Conservation (phyloP, 1,140 invertebrate species). For the Drosophila serrata region DNA sequence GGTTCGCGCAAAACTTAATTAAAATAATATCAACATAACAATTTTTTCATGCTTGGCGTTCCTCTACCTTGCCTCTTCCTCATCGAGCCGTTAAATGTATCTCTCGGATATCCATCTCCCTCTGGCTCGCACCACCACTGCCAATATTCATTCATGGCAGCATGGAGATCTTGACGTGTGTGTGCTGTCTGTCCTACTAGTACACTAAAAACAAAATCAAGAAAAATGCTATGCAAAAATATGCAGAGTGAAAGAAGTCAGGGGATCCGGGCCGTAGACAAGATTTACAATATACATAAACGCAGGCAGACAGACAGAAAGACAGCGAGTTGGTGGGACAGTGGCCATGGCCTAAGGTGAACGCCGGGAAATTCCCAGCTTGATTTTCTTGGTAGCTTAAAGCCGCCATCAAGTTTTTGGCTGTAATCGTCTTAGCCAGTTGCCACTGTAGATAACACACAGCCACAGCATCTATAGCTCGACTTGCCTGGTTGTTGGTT, state of each 20-base stretch:
- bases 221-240: slow-evolving; percentile 80
- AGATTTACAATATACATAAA: slow-evolving; percentile 72
- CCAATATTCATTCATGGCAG: slow-evolving; percentile 82
- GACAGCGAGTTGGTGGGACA: slow-evolving; percentile 32
- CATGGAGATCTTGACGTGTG: slow-evolving; percentile 60
- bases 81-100: slow-evolving; percentile 60
- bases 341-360: slow-evolving; percentile 32
- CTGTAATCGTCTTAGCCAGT: slow-evolving; percentile 30
- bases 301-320: slow-evolving; percentile 13
- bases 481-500: slow-evolving; percentile 37
- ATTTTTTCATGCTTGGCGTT: slow-evolving; percentile 58
- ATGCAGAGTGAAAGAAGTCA: slow-evolving; percentile 80
- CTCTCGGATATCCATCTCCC: slow-evolving; percentile 39
- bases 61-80: slow-evolving; percentile 62
- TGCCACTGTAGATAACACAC: slow-evolving; percentile 44
- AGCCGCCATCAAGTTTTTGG: background rate
- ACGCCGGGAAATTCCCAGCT: slow-evolving; percentile 1
- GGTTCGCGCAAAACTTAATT: slow-evolving; percentile 84
- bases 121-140: slow-evolving; percentile 47
- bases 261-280: slow-evolving; percentile 54
- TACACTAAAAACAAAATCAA: slow-evolving; percentile 63
- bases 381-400: slow-evolving; percentile 4
- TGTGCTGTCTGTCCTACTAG: slow-evolving; percentile 40
- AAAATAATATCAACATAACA: slow-evolving; percentile 85
- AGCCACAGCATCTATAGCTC: slow-evolving; percentile 49